phyloP scores from a whole-genome alignment of 2,888 invertebrate genomes.

The Tolmerus cingulatus region DNA sequence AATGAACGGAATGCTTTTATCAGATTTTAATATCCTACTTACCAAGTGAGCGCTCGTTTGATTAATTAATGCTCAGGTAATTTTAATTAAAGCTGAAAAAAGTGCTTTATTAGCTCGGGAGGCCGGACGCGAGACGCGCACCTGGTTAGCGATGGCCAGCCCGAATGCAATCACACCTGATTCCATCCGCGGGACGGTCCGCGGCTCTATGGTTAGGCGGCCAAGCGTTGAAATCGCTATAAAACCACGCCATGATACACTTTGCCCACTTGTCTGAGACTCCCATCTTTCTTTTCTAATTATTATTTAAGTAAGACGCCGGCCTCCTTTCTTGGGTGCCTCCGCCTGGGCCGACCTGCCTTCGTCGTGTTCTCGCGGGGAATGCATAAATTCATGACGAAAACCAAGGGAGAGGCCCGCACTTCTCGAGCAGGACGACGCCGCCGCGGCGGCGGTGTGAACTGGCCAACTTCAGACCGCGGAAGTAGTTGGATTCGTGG shows the following conservation, averaged over 20 bases:
- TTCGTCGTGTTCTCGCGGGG: neutral
- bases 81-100: slow-evolving; percentile 1
- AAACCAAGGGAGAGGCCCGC: neutral
- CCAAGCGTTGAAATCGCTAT: slow-evolving; percentile 1
- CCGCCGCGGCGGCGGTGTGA: neutral
- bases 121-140: neutral
- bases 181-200: neutral
- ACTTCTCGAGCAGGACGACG: neutral
- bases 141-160: neutral
- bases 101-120: neutral
- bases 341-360: neutral
- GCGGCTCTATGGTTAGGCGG: neutral
- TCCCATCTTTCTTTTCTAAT: neutral
- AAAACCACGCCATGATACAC: neutral
- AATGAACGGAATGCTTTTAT: neutral
- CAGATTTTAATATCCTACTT: slow-evolving; percentile 9
- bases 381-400: neutral
- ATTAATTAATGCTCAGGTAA: neutral
- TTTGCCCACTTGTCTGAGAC: neutral
- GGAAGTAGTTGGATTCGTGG: neutral
- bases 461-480: neutral
- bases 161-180: neutral
- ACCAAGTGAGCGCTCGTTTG: neutral
- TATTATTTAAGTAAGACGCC: neutral
- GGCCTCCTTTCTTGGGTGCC: neutral